These are phyloP conservation scores for Osmerus eperlanus DNA, from an alignment of 2,113 vertebrate species.

Conservation along the genomic window DNA sequence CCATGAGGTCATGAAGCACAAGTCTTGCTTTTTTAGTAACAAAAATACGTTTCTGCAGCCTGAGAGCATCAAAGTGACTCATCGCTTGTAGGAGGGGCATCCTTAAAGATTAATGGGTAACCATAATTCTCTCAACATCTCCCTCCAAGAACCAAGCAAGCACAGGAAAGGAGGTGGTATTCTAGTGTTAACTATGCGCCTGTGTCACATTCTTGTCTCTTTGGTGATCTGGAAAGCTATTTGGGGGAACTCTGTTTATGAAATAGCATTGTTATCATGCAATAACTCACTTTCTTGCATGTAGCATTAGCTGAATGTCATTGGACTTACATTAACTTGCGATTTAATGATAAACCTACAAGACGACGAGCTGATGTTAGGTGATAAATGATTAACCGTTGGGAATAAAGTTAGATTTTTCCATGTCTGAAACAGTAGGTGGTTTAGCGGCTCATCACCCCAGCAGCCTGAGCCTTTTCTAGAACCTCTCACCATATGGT, in stretches of 20 bases:
- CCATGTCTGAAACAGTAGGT: constrained; percentile 7
- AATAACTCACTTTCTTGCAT: too few relatives aligned
- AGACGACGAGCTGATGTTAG: too few relatives aligned
- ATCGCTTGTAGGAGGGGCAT: background rate
- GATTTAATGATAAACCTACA: too few relatives aligned
- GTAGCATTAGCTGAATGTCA: too few relatives aligned
- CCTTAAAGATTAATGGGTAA: background rate
- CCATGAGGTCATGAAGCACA: background rate
- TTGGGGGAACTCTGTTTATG: background rate
- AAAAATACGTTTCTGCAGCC: background rate
- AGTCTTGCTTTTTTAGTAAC: background rate
- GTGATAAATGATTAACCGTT: background rate
- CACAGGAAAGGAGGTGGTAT: background rate
- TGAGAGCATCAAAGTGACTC: constrained; percentile 1
- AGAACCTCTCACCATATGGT: constrained; percentile 23
- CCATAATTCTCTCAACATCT: background rate
- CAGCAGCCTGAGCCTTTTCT: background rate
- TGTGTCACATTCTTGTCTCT: background rate
- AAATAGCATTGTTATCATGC: too few relatives aligned
- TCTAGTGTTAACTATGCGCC: background rate
- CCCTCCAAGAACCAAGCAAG: background rate
- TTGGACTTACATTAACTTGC: too few relatives aligned
- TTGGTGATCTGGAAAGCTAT: background rate
- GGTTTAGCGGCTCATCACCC: constrained; percentile 1
- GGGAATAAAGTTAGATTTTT: background rate